phyloP scores from a whole-genome alignment of 2,797 vertebrate species.

The Microctenopoma lineatum region DNA sequence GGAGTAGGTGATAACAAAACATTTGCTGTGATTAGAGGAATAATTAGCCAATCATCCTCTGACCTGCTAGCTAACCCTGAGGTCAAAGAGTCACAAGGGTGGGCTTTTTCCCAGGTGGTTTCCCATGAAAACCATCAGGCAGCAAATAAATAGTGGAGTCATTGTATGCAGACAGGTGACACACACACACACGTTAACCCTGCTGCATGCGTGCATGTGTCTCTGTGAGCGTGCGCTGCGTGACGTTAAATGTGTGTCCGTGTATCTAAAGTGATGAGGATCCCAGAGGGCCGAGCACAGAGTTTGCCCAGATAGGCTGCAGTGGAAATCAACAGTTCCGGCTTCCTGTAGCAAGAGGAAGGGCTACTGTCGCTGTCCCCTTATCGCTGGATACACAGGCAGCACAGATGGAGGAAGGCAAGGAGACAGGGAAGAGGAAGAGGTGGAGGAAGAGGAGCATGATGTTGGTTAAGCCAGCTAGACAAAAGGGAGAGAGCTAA shows the following conservation, averaged over 20 bases:
- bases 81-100: slow-evolving; percentile 62
- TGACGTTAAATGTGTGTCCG: not conserved
- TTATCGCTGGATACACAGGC: slow-evolving; percentile 84
- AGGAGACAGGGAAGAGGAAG: slow-evolving; percentile 54
- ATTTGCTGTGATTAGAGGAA: slow-evolving; percentile 71
- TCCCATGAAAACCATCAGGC: slow-evolving; percentile 63
- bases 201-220: not conserved
- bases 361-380: slow-evolving; percentile 85
- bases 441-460: slow-evolving; percentile 56
- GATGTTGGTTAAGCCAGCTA: slow-evolving; percentile 34
- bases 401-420: slow-evolving; percentile 54
- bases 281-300: slow-evolving; percentile 40
- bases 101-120: slow-evolving; percentile 68
- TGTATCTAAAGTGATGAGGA: slow-evolving; percentile 13
- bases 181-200: slow-evolving; percentile 15
- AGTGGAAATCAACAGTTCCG: slow-evolving; percentile 78
- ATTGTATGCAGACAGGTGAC: slow-evolving; percentile 60
- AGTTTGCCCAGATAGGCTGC: slow-evolving; percentile 54
- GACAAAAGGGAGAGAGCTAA: slow-evolving; percentile 54
- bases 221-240: not conserved
- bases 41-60: slow-evolving; percentile 76
- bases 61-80: slow-evolving; percentile 60
- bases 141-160: slow-evolving; percentile 43
- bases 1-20: slow-evolving; percentile 58
- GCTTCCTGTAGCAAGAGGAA: slow-evolving; percentile 92